Evolutionary conservation across 2,888 invertebrate genomes (phyloP).

Genomic region (Galerucella calmariensis): DNA sequence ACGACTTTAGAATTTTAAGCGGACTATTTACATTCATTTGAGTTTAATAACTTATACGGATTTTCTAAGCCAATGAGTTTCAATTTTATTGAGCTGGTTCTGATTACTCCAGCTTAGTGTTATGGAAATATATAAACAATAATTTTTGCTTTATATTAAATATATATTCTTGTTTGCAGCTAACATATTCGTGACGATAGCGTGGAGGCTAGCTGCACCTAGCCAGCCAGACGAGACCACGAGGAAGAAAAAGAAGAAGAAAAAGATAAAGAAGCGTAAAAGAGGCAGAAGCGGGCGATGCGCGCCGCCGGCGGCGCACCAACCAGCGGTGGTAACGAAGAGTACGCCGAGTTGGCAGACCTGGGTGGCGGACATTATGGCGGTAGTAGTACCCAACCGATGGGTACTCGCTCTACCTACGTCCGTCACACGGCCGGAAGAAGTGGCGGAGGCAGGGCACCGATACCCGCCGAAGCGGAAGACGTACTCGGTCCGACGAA

Average conservation of each 20-base stretch:
- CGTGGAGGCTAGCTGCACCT: conserved; percentile 52
- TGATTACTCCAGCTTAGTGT: no score
- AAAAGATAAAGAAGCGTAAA: conserved; percentile 23
- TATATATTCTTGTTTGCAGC: conserved; percentile 51
- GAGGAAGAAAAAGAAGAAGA: conserved; percentile 34
- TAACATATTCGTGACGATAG: conserved; percentile 63
- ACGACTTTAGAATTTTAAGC: neutral
- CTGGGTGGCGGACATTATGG: conserved; percentile 58
- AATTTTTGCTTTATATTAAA: neutral
- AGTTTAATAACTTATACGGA: no score
- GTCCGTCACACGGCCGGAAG: conserved; percentile 30
- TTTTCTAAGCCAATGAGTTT: no score
- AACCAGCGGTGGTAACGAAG: conserved; percentile 60
- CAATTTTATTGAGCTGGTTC: no score
- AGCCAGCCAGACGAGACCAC: conserved; percentile 32
- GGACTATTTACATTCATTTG: neutral
- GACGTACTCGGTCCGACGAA: conserved; percentile 70
- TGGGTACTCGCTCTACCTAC: conserved; percentile 29
- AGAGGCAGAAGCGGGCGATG: conserved; percentile 50
- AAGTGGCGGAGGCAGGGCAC: conserved; percentile 67
- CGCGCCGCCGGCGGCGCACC: conserved; percentile 46
- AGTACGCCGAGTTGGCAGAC: conserved; percentile 65
- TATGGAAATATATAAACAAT: no score
- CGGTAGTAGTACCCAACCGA: conserved; percentile 15
- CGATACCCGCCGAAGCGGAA: conserved; percentile 70